phyloP scores from a whole-genome alignment of 2,888 invertebrate species.

The Rhagium mordax region DNA sequence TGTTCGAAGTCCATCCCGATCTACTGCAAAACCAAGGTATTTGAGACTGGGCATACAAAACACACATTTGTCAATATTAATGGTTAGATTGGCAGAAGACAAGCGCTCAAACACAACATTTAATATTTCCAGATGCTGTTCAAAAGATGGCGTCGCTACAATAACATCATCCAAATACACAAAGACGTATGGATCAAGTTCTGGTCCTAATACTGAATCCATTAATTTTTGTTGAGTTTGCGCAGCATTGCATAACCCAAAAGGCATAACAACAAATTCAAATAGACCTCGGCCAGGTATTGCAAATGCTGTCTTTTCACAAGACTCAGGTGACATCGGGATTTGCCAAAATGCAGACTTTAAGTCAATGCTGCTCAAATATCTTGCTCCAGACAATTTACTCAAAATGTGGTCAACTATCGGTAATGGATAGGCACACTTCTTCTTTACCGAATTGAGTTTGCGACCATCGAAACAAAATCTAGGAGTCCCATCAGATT shows the following conservation, averaged over 20 bases:
- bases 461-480: slow-evolving; percentile 52
- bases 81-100: background rate
- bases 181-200: background rate
- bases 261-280: background rate
- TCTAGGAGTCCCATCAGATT: slow-evolving; percentile 19
- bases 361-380: background rate
- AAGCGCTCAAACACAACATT: background rate
- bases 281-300: background rate
- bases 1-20: slow-evolving; percentile 1
- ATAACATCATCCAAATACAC: background rate
- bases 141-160: slow-evolving; percentile 8
- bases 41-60: background rate
- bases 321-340: background rate
- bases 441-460: background rate
- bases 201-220: background rate
- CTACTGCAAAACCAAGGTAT: background rate
- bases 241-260: background rate
- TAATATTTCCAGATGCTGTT: slow-evolving; percentile 6
- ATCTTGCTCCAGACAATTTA: slow-evolving; percentile 4
- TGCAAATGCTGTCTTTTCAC: slow-evolving; percentile 4
- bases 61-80: slow-evolving; percentile 8
- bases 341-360: slow-evolving; percentile 8
- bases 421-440: slow-evolving; percentile 9
- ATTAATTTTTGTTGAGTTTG: background rate
- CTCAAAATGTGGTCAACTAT: background rate